Evolutionary conservation across 2,797 vertebrate species (phyloP), one percentile per base, ranked within the genome.

Genomic region (Sylvilagus floridanus): DNA sequence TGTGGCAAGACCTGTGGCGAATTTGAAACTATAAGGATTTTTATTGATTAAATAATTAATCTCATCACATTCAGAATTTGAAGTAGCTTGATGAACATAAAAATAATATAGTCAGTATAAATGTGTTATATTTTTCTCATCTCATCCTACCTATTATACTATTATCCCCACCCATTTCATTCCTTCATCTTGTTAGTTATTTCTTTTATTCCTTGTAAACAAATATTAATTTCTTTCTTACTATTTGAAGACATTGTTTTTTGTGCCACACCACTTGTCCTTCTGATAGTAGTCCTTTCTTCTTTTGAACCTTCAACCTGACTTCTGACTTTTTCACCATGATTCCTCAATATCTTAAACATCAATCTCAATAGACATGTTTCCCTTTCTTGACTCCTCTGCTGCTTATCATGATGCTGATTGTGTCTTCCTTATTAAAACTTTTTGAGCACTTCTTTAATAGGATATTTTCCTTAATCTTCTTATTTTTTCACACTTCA

Each of bases 11-110:
- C 42, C 72, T 2, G 4, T 35, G n/a, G 50, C 5, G 92, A 78
- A 90, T 93, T 77, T 84, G 50, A 88, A 86, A 42, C 50, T 76
- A 2, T 50, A 42, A 81, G 32, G 4, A 63, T 89, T 93, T 28
- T 91, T 81, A 84, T 83, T 84, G 68, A 87, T 68, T 84, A 66
- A 65, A 42, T 91, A 72, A 75, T 88, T 68, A 54, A 84, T 83
- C 78, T 95, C 13, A 21, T 96, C 37, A 65, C 73, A 16, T 7
- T 26, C 63, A 32, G 7, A 14, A 77, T 69, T 82, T 91, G 66
- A 88, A 89, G 16, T 24, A 42, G 37, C 47, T 57, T 22, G 8
- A 93, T 54, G 65, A 96, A 73, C 35, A 63, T 69, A 83, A 92
- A 89, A 30, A 24, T 63, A 91, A 77, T 32, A 24, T 54, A 54